Percentiles rank a stretch among this genome's conserved stretches.
Conservation (phyloP, 2,888 invertebrate genomes). For the Cephus nigrinus region DNA sequence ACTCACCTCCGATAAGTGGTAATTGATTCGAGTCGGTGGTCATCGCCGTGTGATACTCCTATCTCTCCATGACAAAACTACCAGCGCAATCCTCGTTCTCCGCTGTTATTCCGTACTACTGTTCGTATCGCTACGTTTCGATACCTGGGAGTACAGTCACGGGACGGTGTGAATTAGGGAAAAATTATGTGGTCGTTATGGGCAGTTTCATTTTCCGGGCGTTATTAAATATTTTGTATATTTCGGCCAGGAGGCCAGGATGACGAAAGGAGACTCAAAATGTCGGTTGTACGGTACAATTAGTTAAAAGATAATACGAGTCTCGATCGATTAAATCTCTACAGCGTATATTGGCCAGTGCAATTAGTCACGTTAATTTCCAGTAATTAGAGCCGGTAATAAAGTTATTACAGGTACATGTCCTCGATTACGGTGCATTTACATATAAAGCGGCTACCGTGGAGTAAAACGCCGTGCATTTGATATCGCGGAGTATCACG, state of each 20-base stretch:
- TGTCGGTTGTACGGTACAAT: neutral
- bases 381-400: slow-evolving; percentile 53
- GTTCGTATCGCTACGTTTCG: neutral
- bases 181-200: neutral
- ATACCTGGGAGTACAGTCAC: neutral
- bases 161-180: neutral
- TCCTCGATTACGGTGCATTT: slow-evolving; percentile 56
- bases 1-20: slow-evolving; percentile 24
- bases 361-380: slow-evolving; percentile 56
- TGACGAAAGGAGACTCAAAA: neutral
- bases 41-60: slow-evolving; percentile 5
- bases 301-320: neutral
- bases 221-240: neutral
- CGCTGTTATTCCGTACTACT: neutral
- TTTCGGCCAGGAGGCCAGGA: neutral
- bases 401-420: slow-evolving; percentile 57
- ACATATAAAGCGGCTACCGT: slow-evolving; percentile 51
- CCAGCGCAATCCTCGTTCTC: no score
- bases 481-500: neutral
- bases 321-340: slow-evolving; percentile 50
- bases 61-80: no score
- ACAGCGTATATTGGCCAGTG: slow-evolving; percentile 29
- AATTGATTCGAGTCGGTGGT: slow-evolving; percentile 17
- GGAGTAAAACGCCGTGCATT: neutral
- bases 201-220: neutral